Percentiles rank a stretch among this genome's conserved stretches.
Conservation (phyloP, 2,113 vertebrate species). For the Jaculus jaculus region DNA sequence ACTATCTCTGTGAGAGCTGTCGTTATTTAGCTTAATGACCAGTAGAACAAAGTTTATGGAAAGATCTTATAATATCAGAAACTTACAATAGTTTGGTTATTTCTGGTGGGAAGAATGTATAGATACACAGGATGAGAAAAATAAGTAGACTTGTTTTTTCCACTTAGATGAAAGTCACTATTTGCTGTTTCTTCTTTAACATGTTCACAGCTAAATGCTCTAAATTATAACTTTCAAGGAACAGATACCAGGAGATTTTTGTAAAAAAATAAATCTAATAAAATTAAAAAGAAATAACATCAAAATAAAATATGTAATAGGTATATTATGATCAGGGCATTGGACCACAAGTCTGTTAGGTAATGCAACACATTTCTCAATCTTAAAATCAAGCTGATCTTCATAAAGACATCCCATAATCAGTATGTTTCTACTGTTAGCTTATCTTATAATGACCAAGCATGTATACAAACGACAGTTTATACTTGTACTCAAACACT, state of each 20-base stretch:
- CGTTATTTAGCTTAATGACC: background rate
- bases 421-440: background rate
- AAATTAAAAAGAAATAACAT: background rate
- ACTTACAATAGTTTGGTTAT: background rate
- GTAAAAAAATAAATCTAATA: background rate
- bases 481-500: background rate
- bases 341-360: background rate
- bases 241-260: background rate
- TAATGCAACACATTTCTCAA: slow-evolving; percentile 30
- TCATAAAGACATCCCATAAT: background rate
- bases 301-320: background rate
- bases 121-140: background rate
- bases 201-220: background rate
- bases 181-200: background rate
- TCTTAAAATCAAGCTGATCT: background rate
- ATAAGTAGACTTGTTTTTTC: background rate
- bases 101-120: background rate
- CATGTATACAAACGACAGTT: background rate
- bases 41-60: background rate
- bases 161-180: background rate
- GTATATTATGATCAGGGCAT: background rate
- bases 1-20: background rate
- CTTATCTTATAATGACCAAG: background rate
- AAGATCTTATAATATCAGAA: slow-evolving; percentile 34
- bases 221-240: slow-evolving; percentile 6